Evolutionary conservation across 1,140 invertebrate genomes (phyloP), one percentile per base, ranked within the genome.

Genomic region (Euwallacea fornicatus): DNA sequence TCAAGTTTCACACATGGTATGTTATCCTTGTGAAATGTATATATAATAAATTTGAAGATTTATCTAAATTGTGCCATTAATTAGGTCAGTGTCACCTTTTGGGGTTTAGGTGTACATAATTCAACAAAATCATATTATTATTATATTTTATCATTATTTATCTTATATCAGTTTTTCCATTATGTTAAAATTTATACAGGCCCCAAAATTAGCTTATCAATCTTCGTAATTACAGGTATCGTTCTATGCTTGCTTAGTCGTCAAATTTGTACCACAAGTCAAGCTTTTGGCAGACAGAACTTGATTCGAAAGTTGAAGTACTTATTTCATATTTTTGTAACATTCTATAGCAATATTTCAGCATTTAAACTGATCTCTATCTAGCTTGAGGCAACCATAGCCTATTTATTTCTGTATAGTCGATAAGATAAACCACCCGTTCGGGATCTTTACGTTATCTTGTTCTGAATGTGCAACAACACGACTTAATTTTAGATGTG

Each of bases 391-490:
- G 55, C 60, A 60, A 43, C 41, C 43, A 60, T 59, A 59, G 60
- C 55, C 66, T 60, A 68, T 68, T 66, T 33, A 33, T 33, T 50
- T 68, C 66, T 47, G 6, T 43, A 9, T 59, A 68, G 13, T 0
- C 42, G 66, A 68, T 68, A 68, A 68, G 66, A 68, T 68, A 68
- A 68, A 13, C 16, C 47, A 13, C 33, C 33, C 54, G 7, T 63
- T 33, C 42, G 41, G 16, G 13, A 50, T 50, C 50, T 43, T 66
- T 6, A 4, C 8, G 41, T 54, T 42, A 65, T 50, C 21, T 65
- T 11, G 15, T 13, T 13, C 11, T 41, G 11, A 10, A n/a, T 15
- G 8, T 66, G 53, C 42, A 54, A 33, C 41, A 42, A 54, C 33
- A 54, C 10, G n/a, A 59, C 7, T 11, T 15, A 59, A 7, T n/a